A percentile compares a stretch with the other conserved stretches of the same genome.
Evolutionary conservation across 2,888 invertebrate genomes (phyloP).

Genomic region (Camptogramma bilineatum): DNA sequence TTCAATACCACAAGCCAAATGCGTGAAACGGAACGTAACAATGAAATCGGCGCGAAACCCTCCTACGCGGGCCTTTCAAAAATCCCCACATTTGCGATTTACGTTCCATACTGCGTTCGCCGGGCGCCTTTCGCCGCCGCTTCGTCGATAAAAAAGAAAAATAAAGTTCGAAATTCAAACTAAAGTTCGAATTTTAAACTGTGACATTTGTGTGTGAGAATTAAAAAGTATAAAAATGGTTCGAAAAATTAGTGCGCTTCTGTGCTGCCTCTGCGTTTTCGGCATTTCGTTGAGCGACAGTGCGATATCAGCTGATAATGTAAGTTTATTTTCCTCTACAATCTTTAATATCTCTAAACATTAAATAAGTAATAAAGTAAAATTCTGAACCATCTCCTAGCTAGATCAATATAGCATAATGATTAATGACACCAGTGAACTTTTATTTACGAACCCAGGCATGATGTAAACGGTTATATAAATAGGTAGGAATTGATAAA

Average conservation of each 20-base stretch:
- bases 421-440: too few species aligned
- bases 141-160: conserved; percentile 48
- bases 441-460: too few species aligned
- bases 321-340: conserved; percentile 55
- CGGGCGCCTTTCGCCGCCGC: conserved; percentile 74
- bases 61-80: conserved; percentile 86
- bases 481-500: too few species aligned
- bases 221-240: conserved; percentile 63
- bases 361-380: too few species aligned
- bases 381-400: too few species aligned
- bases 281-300: conserved; percentile 76
- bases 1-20: conserved; percentile 21
- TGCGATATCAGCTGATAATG: conserved; percentile 76
- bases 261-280: conserved; percentile 77
- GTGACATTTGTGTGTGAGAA: conserved; percentile 37
- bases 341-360: neutral
- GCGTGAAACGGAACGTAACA: conserved; percentile 70
- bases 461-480: too few species aligned
- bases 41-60: conserved; percentile 79
- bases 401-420: too few species aligned
- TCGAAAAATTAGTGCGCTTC: conserved; percentile 74
- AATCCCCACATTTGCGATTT: conserved; percentile 71
- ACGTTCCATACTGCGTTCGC: conserved; percentile 68
- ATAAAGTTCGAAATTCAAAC: conserved; percentile 43
- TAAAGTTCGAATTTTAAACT: conserved; percentile 15